Conservation (phyloP, 2,797 vertebrate species). For the Urocyon cinereoargenteus region DNA sequence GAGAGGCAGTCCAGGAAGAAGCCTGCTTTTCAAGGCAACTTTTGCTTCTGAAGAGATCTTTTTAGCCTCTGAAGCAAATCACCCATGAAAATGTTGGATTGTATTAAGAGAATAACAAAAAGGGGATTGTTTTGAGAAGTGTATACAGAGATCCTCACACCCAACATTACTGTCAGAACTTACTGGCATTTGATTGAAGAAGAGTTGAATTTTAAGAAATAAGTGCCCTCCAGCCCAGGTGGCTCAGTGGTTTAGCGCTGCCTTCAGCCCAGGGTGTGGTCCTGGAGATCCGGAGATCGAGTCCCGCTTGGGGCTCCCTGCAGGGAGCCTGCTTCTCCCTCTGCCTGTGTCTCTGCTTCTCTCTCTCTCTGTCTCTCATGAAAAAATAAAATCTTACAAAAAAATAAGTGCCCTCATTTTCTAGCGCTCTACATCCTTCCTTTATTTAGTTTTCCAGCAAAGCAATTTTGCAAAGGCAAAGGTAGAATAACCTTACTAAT, state of each 20-base stretch:
- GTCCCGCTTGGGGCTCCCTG: too few relatives aligned
- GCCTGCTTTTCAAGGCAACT: not conserved
- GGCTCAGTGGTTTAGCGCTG: too few relatives aligned
- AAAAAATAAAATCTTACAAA: not conserved
- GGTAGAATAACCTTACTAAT: conserved; percentile 17
- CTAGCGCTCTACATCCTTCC: not conserved
- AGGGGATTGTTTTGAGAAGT: not conserved
- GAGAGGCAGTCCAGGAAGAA: not conserved
- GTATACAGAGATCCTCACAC: not conserved
- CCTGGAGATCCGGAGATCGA: too few relatives aligned
- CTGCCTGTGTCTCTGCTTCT: too few relatives aligned
- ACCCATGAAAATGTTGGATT: not conserved
- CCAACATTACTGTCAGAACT: not conserved
- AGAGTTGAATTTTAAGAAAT: conserved; percentile 23
- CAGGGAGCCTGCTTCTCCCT: too few relatives aligned
- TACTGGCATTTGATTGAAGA: conserved; percentile 6
- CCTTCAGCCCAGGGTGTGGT: too few relatives aligned
- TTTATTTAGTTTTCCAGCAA: not conserved
- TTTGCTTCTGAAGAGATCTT: not conserved
- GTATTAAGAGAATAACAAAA: not conserved
- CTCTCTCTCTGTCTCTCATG: too few relatives aligned
- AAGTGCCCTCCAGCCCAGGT: not conserved
- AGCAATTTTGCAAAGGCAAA: conserved; percentile 21
- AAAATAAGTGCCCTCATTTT: not conserved
- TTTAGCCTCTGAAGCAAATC: not conserved